Evolutionary conservation across 2,113 vertebrate genomes (phyloP).

Genomic region (Sorex araneus): DNA sequence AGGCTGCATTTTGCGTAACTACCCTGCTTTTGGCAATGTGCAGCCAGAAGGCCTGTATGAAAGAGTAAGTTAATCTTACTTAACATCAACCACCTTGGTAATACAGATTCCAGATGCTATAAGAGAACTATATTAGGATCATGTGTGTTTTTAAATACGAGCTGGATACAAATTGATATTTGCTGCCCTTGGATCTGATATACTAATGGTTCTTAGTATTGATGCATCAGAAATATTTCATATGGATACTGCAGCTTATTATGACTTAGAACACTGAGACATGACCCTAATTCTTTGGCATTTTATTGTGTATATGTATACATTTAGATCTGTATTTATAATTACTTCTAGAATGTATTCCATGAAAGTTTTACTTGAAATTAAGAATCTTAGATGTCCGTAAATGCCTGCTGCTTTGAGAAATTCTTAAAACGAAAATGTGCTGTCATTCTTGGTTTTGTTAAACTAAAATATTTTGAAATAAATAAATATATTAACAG

Average conservation of each 20-base stretch:
- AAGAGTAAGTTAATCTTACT: not conserved
- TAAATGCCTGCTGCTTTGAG: conserved; percentile 68
- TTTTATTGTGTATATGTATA: conserved; percentile 60
- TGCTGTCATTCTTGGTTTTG: conserved; percentile 60
- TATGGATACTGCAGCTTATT: not conserved
- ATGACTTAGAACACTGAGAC: not conserved
- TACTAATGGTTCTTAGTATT: no score
- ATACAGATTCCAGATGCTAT: not conserved
- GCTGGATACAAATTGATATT: not conserved
- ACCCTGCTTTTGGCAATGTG: fast-evolving
- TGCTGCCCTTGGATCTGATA: not conserved
- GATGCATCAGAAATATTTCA: not conserved
- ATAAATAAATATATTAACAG: conserved; percentile 74
- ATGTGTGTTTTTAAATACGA: not conserved
- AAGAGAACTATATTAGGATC: not conserved
- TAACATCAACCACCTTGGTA: not conserved
- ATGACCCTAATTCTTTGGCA: not conserved
- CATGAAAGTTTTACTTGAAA: conserved; percentile 62
- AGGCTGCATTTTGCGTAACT: not conserved
- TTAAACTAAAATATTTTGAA: conserved; percentile 72
- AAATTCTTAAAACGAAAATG: conserved; percentile 71
- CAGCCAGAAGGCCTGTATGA: not conserved
- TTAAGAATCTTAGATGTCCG: not conserved
- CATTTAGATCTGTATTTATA: no score
- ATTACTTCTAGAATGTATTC: no score